phyloP scores from a whole-genome alignment of 1,140 invertebrate genomes.

The Batillaria attramentaria region DNA sequence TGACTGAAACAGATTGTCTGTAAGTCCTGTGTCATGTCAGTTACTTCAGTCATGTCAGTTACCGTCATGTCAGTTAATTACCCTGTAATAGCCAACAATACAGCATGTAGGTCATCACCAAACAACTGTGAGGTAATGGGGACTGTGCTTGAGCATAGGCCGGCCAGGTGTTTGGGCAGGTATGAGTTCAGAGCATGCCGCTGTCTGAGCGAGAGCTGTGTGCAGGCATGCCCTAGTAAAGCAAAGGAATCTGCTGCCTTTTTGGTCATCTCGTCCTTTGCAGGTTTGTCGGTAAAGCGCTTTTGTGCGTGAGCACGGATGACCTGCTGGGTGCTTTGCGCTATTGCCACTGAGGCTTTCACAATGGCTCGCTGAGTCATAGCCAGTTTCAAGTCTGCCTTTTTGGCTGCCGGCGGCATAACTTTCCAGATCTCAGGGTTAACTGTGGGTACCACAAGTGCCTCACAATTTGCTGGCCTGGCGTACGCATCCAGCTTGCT shows the following conservation, averaged over 20 bases:
- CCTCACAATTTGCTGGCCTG: background rate
- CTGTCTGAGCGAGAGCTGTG: background rate
- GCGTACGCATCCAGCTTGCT: background rate
- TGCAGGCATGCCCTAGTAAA: background rate
- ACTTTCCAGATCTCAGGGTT: background rate
- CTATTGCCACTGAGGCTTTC: slow-evolving; percentile 1
- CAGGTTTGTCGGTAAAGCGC: background rate
- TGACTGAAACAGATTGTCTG: no score
- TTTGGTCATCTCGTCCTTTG: background rate
- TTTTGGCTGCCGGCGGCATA: background rate
- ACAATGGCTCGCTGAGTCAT: background rate
- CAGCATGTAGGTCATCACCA: background rate
- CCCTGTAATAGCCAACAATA: no score
- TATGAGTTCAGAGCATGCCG: background rate
- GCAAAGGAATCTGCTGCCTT: background rate
- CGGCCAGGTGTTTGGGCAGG: background rate
- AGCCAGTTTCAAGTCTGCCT: background rate
- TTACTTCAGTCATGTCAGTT: no score
- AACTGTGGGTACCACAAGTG: background rate
- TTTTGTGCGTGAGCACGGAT: background rate
- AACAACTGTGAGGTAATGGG: background rate
- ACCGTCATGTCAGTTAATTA: no score
- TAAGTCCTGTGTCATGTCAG: no score
- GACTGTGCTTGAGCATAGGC: background rate
- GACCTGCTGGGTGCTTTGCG: background rate